Conservation (phyloP, 2,888 invertebrate species). For the Steromphala cineraria region DNA sequence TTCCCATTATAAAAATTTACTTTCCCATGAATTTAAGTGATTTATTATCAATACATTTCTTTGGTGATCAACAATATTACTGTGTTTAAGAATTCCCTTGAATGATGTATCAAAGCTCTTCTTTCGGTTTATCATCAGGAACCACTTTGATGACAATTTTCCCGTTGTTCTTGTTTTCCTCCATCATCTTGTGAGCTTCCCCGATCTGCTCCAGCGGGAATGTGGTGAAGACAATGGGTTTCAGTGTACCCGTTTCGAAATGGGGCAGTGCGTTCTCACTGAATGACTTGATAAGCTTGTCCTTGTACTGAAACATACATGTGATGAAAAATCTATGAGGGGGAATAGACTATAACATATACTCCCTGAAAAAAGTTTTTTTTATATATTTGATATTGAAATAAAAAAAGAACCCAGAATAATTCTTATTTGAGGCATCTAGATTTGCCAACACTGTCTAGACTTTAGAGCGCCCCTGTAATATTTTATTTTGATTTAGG, state of each 20-base stretch:
- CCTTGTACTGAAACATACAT: constrained; percentile 70
- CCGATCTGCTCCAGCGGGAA: constrained; percentile 64
- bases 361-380: background rate
- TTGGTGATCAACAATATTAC: no score
- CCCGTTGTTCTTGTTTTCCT: constrained; percentile 70
- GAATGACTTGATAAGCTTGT: constrained; percentile 65
- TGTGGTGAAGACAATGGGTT: constrained; percentile 64
- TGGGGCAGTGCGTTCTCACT: constrained; percentile 52
- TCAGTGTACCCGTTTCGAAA: constrained; percentile 63
- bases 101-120: background rate
- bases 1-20: no score
- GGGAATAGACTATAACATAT: background rate
- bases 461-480: no score
- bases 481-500: no score
- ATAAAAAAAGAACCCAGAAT: no score
- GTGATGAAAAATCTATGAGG: background rate
- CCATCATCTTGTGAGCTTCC: constrained; percentile 71
- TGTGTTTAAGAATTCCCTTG: no score
- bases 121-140: background rate
- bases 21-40: no score
- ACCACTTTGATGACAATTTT: constrained; percentile 61
- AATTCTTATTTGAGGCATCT: no score
- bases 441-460: no score
- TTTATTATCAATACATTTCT: no score
- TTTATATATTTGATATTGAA: no score